Evolutionary conservation across 2,797 vertebrate species (phyloP), one percentile per base, ranked within the genome.

Genomic region (Eptatretus atami): DNA sequence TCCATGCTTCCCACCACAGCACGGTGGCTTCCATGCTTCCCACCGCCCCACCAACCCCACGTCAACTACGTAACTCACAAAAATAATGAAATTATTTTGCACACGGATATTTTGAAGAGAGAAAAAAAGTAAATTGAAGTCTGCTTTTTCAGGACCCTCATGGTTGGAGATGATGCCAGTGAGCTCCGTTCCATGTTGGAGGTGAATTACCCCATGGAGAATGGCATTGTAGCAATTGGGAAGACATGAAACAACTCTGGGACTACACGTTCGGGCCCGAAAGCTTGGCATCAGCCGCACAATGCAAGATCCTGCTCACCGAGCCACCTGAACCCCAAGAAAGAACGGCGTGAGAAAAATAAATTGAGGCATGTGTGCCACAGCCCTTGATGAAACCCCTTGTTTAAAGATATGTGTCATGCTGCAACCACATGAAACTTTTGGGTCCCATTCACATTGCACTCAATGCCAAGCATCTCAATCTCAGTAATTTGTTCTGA

Each of bases 291-390:
- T 82, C 57, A 71, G 65, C 77, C 80, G 0, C 65, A 69, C 1
- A 72, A 78, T 63, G 78, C 72, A 82, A 82, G 73, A 78, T 66
- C 64, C 68, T 82, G 65, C 72, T 82, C 70, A 82, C 80, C 0
- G 80, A 81, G 67, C 80, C 80, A 1, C 80, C 80, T 82, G 78
- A 82, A 82, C 66, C 80, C 80, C 2, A 70, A 66, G 53, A 81
- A 81, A 80, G 69, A 82, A 81, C 72, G n/a, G n/a, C 74, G 80
- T 1, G 78, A 82, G 72, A 82, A 80, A 80, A 71, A 78, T 82
- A 6, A 6, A 63, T 78, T 0, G 80, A 82, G 71, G 77, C 80
- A 67, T 79, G 31, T 44, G 31, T 44, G 31, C 31, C 6, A 8
- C 31, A 44, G 31, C 31, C 31, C 31, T 44, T 44, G 31, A 44